Percentiles rank a stretch among this genome's conserved stretches.
These are phyloP conservation scores for Pagetopsis macropterus DNA, from an alignment of 2,797 vertebrate genomes.

Conservation along the genomic window DNA sequence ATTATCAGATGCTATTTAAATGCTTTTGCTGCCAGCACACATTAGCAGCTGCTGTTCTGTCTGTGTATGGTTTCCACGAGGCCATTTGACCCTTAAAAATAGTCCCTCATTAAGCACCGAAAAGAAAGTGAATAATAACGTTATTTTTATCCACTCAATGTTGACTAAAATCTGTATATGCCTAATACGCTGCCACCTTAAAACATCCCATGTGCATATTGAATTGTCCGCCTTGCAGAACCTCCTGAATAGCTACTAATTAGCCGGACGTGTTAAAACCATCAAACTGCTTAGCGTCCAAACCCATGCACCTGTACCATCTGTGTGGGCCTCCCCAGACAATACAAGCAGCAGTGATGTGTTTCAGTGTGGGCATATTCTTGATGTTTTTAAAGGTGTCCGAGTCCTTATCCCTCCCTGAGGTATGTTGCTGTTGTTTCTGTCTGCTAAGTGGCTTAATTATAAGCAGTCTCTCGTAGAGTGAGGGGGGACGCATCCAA, in stretches of 20 bases:
- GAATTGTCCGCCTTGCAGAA: conserved; percentile 5
- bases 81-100: conserved; percentile 12
- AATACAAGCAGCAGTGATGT: conserved; percentile 24
- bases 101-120: not conserved
- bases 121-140: not conserved
- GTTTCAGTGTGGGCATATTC: conserved; percentile 37
- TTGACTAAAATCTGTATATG: not conserved
- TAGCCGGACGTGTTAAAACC: conserved; percentile 43
- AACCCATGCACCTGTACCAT: conserved; percentile 49
- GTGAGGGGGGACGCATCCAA: conserved; percentile 22
- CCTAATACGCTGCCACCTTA: not conserved
- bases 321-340: conserved; percentile 54
- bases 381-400: conserved; percentile 43
- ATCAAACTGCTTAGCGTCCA: conserved; percentile 29
- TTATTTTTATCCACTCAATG: too few species aligned
- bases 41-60: conserved; percentile 29
- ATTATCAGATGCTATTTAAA: conserved; percentile 34
- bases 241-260: conserved; percentile 45
- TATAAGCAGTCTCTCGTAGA: conserved; percentile 50
- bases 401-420: conserved; percentile 27
- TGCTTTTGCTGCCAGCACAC: conserved; percentile 18
- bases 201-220: conserved; percentile 15
- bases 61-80: conserved; percentile 22
- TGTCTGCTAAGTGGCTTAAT: conserved; percentile 69
- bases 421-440: conserved; percentile 49